These are phyloP conservation scores for Clarias magur DNA, from an alignment of 2,113 vertebrate species.

Conservation along the genomic window DNA sequence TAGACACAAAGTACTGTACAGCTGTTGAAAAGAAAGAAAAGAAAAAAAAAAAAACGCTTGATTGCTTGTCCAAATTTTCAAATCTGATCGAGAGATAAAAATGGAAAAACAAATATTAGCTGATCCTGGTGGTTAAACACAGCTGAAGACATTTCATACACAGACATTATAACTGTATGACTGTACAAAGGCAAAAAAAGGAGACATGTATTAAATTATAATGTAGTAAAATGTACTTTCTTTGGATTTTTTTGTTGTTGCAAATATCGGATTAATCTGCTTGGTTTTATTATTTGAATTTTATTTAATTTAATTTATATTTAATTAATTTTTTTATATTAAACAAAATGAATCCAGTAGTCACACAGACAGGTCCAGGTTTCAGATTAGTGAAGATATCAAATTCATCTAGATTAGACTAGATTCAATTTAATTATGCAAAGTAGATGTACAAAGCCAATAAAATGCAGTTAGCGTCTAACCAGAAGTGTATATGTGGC, in stretches of 20 bases:
- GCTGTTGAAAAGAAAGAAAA: background rate
- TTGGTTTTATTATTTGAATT: background rate
- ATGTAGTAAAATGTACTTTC: background rate
- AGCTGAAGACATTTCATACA: background rate
- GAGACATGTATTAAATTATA: slow-evolving; percentile 23
- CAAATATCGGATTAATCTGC: background rate
- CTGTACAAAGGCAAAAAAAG: background rate
- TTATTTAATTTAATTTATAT: too few species aligned
- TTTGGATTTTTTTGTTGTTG: background rate
- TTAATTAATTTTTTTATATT: too few species aligned
- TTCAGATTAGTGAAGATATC: background rate
- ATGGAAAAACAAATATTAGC: background rate
- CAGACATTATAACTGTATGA: background rate
- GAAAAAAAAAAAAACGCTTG: background rate
- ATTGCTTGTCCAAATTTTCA: background rate
- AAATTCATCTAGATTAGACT: too few species aligned
- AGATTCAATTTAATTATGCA: too few species aligned
- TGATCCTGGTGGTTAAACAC: background rate
- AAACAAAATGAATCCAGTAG: background rate
- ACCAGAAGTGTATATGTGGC: too few species aligned
- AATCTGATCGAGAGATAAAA: background rate
- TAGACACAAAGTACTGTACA: background rate
- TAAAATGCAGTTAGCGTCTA: too few species aligned
- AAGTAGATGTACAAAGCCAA: too few species aligned
- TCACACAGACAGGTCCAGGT: background rate